These are phyloP conservation scores for Caenorhabditis sp. DNA, from an alignment of 2,888 invertebrate species.

Conservation along the genomic window DNA sequence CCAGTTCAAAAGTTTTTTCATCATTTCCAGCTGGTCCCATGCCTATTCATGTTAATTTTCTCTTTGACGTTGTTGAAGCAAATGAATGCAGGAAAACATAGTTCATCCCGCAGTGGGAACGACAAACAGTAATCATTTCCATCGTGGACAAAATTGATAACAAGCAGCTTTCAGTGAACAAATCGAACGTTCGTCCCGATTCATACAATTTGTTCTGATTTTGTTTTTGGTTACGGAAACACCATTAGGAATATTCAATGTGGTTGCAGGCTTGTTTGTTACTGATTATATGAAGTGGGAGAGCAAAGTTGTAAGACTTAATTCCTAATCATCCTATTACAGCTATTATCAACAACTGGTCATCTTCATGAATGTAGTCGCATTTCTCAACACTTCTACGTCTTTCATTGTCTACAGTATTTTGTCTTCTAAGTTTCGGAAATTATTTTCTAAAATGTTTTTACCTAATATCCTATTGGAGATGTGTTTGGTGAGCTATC, in stretches of 20 bases:
- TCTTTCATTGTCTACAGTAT: constrained; percentile 47
- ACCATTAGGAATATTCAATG: constrained; percentile 16
- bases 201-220: constrained; percentile 34
- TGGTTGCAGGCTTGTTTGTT: constrained; percentile 11
- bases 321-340: no score
- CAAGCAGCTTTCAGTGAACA: background rate
- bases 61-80: background rate
- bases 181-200: constrained; percentile 33
- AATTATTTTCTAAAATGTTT: constrained; percentile 24
- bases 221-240: constrained; percentile 9
- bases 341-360: constrained; percentile 33
- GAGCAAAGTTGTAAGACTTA: no score
- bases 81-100: background rate
- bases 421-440: constrained; percentile 38
- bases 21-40: constrained; percentile 4
- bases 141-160: background rate
- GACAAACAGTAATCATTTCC: background rate
- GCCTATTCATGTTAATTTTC: background rate
- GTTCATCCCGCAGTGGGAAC: background rate
- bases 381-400: constrained; percentile 41
- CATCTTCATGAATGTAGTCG: constrained; percentile 33
- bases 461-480: no score
- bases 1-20: no score
- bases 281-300: constrained; percentile 43
- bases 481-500: background rate